Conservation (phyloP, 1,140 invertebrate genomes). For the Panagrolaimus sp. region DNA sequence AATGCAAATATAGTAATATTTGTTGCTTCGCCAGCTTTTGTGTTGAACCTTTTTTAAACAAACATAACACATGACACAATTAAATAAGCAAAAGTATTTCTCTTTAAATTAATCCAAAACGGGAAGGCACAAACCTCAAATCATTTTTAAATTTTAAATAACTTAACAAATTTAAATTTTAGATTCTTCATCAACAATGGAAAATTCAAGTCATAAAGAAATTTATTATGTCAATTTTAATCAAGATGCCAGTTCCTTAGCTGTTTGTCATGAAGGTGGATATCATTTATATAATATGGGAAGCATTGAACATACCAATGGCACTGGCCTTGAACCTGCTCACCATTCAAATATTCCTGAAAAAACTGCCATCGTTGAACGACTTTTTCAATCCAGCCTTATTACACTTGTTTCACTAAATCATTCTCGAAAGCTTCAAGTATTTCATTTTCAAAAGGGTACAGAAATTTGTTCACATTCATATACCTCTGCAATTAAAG, state of each 20-base stretch:
- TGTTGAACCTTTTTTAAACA: too few relatives aligned
- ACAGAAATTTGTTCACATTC: neutral
- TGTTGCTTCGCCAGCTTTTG: too few relatives aligned
- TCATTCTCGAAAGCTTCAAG: neutral
- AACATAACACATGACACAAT: too few relatives aligned
- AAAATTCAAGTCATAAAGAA: too few relatives aligned
- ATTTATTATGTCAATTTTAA: neutral
- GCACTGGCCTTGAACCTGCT: constrained; percentile 64
- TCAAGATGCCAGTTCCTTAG: neutral
- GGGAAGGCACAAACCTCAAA: too few relatives aligned
- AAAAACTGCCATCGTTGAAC: neutral
- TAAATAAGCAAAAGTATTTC: too few relatives aligned
- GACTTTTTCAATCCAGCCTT: neutral
- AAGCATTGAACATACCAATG: neutral
- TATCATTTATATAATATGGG: neutral
- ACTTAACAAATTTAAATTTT: too few relatives aligned
- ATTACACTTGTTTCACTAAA: neutral
- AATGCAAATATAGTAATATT: too few relatives aligned
- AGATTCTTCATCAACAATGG: too few relatives aligned
- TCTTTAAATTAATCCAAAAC: too few relatives aligned
- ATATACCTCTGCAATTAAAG: neutral
- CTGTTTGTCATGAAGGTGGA: constrained; percentile 8
- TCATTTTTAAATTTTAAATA: too few relatives aligned
- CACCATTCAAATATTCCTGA: constrained; percentile 85
- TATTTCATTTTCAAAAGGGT: neutral